Evolutionary conservation across 2,113 vertebrate species (phyloP).

Genomic region (Galeopterus variegatus): DNA sequence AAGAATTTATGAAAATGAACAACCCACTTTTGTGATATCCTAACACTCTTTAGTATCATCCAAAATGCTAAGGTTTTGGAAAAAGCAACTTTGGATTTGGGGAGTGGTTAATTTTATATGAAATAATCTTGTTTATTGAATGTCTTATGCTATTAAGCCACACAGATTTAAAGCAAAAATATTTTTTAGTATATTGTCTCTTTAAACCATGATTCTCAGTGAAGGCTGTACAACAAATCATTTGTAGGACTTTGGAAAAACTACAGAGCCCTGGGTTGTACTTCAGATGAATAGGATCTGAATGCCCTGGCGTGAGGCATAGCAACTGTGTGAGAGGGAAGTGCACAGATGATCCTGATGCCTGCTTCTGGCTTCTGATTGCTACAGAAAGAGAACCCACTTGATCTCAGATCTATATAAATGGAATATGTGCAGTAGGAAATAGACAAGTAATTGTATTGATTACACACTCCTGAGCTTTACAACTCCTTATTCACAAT

Average conservation of each 20-base stretch:
- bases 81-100: background rate
- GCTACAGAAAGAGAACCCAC: background rate
- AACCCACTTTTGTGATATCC: background rate
- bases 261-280: background rate
- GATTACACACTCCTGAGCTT: background rate
- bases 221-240: background rate
- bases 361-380: background rate
- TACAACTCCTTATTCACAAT: background rate
- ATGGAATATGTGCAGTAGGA: background rate
- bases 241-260: background rate
- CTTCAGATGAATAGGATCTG: background rate
- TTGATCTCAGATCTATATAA: background rate
- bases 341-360: background rate
- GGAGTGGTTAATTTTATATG: background rate
- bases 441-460: background rate
- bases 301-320: background rate
- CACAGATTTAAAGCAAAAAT: background rate
- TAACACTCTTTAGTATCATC: background rate
- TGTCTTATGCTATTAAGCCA: background rate
- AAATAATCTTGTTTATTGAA: conserved; percentile 19
- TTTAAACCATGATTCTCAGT: background rate
- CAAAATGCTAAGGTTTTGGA: background rate
- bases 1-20: background rate
- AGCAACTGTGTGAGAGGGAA: background rate
- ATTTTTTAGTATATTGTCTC: background rate